Percentiles rank a stretch among this genome's conserved stretches.
phyloP scores from a whole-genome alignment of 2,797 vertebrate genomes.

The Podargus strigoides region DNA sequence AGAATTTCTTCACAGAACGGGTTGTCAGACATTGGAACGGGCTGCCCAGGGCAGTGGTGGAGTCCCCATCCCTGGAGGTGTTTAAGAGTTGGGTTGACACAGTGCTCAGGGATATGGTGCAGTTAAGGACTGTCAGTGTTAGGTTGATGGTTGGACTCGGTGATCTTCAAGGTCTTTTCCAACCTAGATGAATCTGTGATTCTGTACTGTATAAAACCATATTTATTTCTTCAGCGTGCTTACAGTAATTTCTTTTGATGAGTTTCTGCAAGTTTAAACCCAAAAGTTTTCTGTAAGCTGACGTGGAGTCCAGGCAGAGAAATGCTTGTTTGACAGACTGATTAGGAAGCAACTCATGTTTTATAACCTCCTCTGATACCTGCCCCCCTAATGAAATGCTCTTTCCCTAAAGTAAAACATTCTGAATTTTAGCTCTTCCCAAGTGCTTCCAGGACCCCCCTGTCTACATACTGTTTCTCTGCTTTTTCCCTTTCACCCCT shows the following conservation, averaged over 20 bases:
- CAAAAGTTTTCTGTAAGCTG: background rate
- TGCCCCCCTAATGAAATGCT: background rate
- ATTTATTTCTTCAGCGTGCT: background rate
- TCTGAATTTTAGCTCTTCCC: background rate
- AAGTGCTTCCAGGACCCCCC: background rate
- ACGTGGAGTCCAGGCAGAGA: background rate
- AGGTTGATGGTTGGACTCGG: no score
- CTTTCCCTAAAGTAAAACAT: background rate
- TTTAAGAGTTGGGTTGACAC: no score
- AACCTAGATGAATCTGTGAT: no score
- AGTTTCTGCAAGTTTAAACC: background rate
- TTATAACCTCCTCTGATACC: background rate
- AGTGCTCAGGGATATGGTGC: no score
- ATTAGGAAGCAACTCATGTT: background rate
- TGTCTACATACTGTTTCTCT: background rate
- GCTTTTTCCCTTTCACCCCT: background rate
- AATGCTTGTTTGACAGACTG: background rate
- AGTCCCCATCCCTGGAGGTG: no score
- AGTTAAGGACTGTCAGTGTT: no score
- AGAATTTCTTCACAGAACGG: no score
- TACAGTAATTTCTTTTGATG: background rate
- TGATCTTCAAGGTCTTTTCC: no score
- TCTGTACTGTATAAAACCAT: background rate
- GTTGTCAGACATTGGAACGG: no score
- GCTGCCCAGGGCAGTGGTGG: no score